Conservation (phyloP, 2,888 invertebrate genomes). For the Brachynemurus nebulosus region DNA sequence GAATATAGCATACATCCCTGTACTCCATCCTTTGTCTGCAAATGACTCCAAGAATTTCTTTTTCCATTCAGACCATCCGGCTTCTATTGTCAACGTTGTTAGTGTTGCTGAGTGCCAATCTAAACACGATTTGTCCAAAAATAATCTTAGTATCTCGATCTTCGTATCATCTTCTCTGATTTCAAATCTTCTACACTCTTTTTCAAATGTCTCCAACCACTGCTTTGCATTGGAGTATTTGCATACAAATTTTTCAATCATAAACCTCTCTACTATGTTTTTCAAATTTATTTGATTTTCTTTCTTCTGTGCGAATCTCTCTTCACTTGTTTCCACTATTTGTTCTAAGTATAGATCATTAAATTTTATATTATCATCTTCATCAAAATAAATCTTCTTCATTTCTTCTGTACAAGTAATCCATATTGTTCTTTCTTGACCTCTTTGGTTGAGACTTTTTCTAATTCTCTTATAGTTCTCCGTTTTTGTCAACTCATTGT, state of each 20-base stretch:
- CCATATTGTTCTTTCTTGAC: constrained; percentile 16
- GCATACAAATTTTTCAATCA: constrained; percentile 18
- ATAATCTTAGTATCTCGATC: constrained; percentile 8
- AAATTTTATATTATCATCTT: constrained; percentile 17
- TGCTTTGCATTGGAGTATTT: constrained; percentile 17
- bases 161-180: constrained; percentile 5
- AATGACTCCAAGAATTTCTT: constrained; percentile 19
- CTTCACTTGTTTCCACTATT: constrained; percentile 12
- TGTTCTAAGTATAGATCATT: constrained; percentile 16
- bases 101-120: constrained; percentile 19
- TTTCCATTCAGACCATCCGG: constrained; percentile 20
- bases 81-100: constrained; percentile 17
- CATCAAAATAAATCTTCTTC: constrained; percentile 15
- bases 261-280: constrained; percentile 17
- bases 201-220: constrained; percentile 19
- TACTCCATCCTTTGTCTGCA: constrained; percentile 21
- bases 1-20: constrained; percentile 17
- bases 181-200: constrained; percentile 18
- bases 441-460: constrained; percentile 16
- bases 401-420: constrained; percentile 16
- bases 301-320: constrained; percentile 15
- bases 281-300: constrained; percentile 16
- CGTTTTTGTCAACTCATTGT: constrained; percentile 14
- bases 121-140: constrained; percentile 13
- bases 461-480: constrained; percentile 14